These are phyloP conservation scores for Xiphias gladius DNA, from an alignment of 2,113 vertebrate species.

Conservation along the genomic window DNA sequence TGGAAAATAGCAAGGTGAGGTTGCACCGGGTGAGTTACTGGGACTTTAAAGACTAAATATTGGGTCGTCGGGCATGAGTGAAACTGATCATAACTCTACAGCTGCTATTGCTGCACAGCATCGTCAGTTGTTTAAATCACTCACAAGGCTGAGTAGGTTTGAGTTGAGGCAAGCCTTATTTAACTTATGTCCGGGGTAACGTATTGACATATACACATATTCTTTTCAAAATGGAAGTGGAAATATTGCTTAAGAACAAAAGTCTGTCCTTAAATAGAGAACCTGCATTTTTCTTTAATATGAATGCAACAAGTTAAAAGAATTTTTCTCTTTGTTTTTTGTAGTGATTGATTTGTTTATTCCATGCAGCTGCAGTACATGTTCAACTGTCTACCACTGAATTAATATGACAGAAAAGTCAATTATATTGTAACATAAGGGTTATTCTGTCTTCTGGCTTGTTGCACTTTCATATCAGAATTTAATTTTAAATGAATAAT, in stretches of 20 bases:
- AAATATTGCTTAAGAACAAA: not conserved
- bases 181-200: constrained; percentile 1
- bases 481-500: constrained; percentile 1
- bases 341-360: not conserved
- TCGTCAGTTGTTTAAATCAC: constrained; percentile 29
- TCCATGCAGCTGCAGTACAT: not conserved
- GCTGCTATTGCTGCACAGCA: not conserved
- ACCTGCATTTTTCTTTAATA: not conserved
- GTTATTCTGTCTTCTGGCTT: not conserved
- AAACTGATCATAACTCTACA: constrained; percentile 34
- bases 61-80: constrained; percentile 12
- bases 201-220: not conserved
- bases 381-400: not conserved
- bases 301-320: not conserved
- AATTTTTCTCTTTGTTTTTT: not conserved
- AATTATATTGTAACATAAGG: not conserved
- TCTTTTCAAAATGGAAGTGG: not conserved
- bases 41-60: constrained; percentile 22
- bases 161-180: constrained; percentile 12
- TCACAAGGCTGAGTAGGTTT: constrained; percentile 38
- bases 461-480: not conserved
- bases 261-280: not conserved
- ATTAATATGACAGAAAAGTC: not conserved
- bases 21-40: not conserved
- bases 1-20: constrained; percentile 2